Evolutionary conservation across 2,888 invertebrate genomes (phyloP).

Genomic region (Amblyjoppa proteus): DNA sequence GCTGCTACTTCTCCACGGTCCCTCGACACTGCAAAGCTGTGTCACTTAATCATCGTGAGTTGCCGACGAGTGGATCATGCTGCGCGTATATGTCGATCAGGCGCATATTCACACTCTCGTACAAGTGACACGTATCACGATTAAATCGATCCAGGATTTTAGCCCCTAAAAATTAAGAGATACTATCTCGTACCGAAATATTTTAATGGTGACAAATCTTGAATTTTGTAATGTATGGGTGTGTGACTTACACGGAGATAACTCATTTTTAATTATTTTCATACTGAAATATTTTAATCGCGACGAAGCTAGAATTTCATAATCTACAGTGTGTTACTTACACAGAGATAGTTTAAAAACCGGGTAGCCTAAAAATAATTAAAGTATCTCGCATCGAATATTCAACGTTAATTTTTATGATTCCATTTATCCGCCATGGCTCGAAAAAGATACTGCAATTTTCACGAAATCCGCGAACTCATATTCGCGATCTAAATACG

Average conservation of each 20-base stretch:
- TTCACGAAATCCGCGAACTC: not conserved
- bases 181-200: not conserved
- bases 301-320: not conserved
- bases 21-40: slow-evolving; percentile 72
- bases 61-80: slow-evolving; percentile 49
- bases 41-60: slow-evolving; percentile 70
- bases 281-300: not conserved
- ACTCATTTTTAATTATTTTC: too few relatives aligned
- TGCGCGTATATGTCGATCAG: slow-evolving; percentile 1
- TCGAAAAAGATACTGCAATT: not conserved
- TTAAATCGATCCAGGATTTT: not conserved
- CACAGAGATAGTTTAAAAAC: not conserved
- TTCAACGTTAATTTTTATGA: not conserved
- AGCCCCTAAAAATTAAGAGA: not conserved
- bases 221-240: not conserved
- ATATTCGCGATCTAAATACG: not conserved
- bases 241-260: too few relatives aligned
- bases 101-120: slow-evolving; percentile 15
- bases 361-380: too few relatives aligned
- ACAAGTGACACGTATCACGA: not conserved
- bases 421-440: not conserved
- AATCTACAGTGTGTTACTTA: not conserved
- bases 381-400: not conserved
- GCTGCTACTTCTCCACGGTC: slow-evolving; percentile 59
- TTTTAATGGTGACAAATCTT: not conserved